These are phyloP conservation scores for Glaucidium brasilianum DNA, from an alignment of 2,113 vertebrate species.

Conservation along the genomic window DNA sequence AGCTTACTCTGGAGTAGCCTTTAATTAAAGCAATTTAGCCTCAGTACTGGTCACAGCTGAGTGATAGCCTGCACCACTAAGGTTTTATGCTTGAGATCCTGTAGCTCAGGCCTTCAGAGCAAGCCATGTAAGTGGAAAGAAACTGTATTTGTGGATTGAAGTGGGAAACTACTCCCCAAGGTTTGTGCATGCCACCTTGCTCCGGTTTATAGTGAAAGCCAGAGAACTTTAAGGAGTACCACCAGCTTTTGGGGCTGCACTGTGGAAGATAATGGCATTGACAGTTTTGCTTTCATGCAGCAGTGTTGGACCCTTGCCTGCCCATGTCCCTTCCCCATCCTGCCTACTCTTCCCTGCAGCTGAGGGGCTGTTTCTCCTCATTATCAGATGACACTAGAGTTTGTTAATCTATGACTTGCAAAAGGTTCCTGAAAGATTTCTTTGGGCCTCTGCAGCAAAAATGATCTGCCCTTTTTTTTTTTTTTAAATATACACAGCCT, in stretches of 20 bases:
- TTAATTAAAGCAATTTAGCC: conserved; percentile 14
- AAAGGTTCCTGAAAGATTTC: background rate
- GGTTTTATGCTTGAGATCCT: background rate
- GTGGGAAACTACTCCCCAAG: background rate
- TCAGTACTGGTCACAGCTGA: background rate
- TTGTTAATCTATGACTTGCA: background rate
- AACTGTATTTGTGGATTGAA: background rate
- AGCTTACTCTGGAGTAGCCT: background rate
- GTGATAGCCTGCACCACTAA: accelerated
- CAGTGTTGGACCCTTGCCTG: background rate
- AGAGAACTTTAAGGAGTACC: accelerated
- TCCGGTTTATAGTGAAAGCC: background rate
- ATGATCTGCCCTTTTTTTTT: background rate
- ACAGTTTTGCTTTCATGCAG: background rate
- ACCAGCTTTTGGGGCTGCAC: background rate
- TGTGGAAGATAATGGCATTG: background rate
- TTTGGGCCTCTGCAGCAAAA: background rate
- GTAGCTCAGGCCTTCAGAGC: background rate
- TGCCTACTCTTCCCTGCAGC: background rate
- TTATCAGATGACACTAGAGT: too few relatives aligned
- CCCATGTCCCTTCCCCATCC: background rate
- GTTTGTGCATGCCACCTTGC: background rate
- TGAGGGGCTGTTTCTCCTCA: background rate
- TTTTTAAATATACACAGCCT: background rate
- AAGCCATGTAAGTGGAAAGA: background rate